These are phyloP conservation scores for Megaustenia siamemsis DNA, from an alignment of 2,888 invertebrate species.

Conservation along the genomic window DNA sequence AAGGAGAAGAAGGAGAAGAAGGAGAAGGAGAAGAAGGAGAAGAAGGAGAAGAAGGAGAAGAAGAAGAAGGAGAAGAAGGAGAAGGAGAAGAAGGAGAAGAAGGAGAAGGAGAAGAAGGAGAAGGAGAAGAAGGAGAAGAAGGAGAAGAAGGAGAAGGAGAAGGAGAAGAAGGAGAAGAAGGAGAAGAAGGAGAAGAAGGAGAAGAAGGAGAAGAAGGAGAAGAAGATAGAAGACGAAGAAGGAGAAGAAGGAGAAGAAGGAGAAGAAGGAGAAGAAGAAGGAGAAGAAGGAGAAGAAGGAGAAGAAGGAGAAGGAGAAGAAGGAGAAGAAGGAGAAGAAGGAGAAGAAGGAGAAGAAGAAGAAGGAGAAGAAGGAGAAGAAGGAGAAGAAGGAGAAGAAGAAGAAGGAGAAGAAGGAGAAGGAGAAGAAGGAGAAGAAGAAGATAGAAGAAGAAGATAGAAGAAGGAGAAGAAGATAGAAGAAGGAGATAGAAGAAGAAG, in stretches of 20 bases:
- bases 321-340: no score
- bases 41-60: not conserved
- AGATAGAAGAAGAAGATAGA: no score
- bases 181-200: not conserved
- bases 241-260: not conserved
- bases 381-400: no score
- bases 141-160: not conserved
- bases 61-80: not conserved
- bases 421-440: no score
- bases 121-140: not conserved
- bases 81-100: not conserved
- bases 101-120: not conserved
- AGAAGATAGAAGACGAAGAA: no score
- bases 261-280: not conserved
- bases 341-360: no score
- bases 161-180: not conserved
- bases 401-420: no score
- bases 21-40: not conserved
- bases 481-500: no score
- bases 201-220: not conserved
- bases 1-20: not conserved
- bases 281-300: no score
- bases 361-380: no score
- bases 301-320: no score
- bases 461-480: no score